Conservation (phyloP, 2,797 vertebrate genomes). For the Pantherophis alleghaniensis region DNA sequence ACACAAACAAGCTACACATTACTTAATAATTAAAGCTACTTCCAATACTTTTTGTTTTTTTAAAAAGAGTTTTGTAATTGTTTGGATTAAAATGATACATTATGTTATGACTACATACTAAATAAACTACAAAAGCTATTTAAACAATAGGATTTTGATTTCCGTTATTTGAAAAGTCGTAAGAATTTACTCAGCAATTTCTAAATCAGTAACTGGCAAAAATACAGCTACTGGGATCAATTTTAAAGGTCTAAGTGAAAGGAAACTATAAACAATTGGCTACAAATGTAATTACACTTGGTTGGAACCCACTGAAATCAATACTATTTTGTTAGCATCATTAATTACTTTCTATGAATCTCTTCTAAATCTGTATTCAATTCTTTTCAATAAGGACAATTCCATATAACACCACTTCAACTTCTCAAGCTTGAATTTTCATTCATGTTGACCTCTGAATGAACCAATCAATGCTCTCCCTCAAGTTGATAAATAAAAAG, state of each 20-base stretch:
- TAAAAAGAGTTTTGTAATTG: background rate
- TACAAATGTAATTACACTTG: background rate
- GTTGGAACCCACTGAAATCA: background rate
- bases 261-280: background rate
- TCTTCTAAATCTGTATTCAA: background rate
- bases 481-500: background rate
- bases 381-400: background rate
- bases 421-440: background rate
- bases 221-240: background rate
- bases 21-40: background rate
- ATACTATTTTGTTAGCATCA: background rate
- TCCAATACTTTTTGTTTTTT: background rate
- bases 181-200: background rate
- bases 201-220: background rate
- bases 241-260: background rate
- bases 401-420: background rate
- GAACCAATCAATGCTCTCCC: background rate
- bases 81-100: background rate
- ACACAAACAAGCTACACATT: background rate
- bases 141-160: conserved; percentile 3
- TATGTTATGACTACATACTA: background rate
- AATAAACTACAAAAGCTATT: background rate
- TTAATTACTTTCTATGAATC: background rate
- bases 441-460: background rate
- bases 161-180: background rate